These are phyloP conservation scores for Odontothrips loti DNA, from an alignment of 2,888 invertebrate species.

Conservation along the genomic window DNA sequence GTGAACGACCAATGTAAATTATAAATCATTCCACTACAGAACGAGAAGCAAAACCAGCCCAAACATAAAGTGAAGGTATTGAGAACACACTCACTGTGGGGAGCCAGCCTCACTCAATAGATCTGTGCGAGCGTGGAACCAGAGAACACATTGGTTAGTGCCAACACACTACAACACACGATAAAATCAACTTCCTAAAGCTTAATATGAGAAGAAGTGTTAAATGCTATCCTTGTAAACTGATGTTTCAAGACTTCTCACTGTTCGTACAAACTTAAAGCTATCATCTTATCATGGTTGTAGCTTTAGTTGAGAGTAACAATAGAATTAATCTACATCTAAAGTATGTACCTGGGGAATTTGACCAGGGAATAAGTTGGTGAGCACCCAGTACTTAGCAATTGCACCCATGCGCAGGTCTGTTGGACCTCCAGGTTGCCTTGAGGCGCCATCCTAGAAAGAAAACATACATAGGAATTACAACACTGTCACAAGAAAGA, in stretches of 20 bases:
- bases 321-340: no score
- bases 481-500: not conserved
- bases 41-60: not conserved
- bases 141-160: not conserved
- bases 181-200: no score
- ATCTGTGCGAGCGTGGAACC: not conserved
- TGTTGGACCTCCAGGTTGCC: slow-evolving; percentile 9
- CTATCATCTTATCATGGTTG: no score
- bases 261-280: no score
- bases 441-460: not conserved
- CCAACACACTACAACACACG: not conserved
- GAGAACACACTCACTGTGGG: slow-evolving; percentile 17
- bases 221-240: no score
- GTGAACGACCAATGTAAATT: no score
- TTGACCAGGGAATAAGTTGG: slow-evolving; percentile 72
- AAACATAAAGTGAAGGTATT: not conserved
- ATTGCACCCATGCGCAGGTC: slow-evolving; percentile 47
- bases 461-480: not conserved
- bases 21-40: not conserved
- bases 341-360: slow-evolving; percentile 59
- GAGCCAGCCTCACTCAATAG: slow-evolving; percentile 16
- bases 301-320: no score
- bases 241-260: no score
- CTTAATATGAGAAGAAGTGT: no score
- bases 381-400: slow-evolving; percentile 80